Base-by-base conservation (phyloP, 1,140 invertebrate genomes). In the Adelges cooleyi region DNA sequence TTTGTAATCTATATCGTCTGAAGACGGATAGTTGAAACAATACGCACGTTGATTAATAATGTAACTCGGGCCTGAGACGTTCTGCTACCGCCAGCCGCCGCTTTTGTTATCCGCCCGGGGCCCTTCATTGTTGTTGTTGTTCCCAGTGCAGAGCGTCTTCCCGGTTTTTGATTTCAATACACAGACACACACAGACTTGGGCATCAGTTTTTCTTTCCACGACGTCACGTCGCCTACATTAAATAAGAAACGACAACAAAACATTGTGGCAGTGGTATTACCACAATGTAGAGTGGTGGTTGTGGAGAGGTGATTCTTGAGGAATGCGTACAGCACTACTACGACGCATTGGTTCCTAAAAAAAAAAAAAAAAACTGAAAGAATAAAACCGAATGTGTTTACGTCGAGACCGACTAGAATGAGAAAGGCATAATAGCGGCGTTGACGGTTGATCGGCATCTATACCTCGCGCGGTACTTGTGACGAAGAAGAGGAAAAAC, bases 71-170 rank as follows among this genome's bases (percentile, higher is more conserved):
- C 20, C 25, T 42, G 17, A 42, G 10, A 22, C 17, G 56, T 46
- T 33, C 25, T 62, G 42, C 40, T 59, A 20, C 40, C 54, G 15
- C 40, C 53, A n/a, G n/a, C 38, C n/a, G 25, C 10, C 17, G 56
- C 56, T 62, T 62, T 62, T 62, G 56, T 62, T 62, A 62, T 62
- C 42, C 27, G 2, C 46, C 56, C 56, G 56, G 44, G 42, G 42
- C 42, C 9, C 42, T 46, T 25, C n/a, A 62, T 62, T 62, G 56
- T 62, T 33, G 29, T 33, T 33, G 29, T 5, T 33, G 29, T 33
- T 33, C 11, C 29, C 29, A 33, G 11, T 5, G 5, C 29, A 33
- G 23, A 25, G 23, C 22, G 38, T 42, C 53, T 48, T 62, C 40
- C 42, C 42, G 20, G 56, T 62, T 62, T 62, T 62, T 42, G 56